Percentiles rank a stretch among this genome's conserved stretches.
Conservation (phyloP, 2,113 vertebrate genomes). For the Panthera leo region DNA sequence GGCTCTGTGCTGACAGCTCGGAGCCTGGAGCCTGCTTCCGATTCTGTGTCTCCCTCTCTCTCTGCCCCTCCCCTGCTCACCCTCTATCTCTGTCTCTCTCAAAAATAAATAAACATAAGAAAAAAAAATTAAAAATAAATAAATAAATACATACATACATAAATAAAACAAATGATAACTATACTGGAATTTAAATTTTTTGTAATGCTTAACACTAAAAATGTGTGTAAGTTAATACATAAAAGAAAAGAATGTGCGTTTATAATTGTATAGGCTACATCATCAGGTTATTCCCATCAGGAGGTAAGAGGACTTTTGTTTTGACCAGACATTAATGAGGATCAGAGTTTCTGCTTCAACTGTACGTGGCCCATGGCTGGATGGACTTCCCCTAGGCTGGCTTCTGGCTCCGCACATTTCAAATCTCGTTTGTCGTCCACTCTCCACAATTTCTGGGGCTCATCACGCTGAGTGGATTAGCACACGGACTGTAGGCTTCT, state of each 20-base stretch:
- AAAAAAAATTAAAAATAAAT: too few species aligned
- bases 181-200: background rate
- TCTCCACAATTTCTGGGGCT: background rate
- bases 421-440: background rate
- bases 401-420: background rate
- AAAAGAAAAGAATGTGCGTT: background rate
- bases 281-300: background rate
- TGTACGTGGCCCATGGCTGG: background rate
- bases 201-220: background rate
- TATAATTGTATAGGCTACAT: too few species aligned
- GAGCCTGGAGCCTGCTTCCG: too few species aligned
- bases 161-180: background rate
- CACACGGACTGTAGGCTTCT: accelerated
- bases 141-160: too few species aligned
- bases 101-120: too few species aligned
- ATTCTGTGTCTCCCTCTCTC: too few species aligned
- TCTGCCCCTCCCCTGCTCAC: too few species aligned
- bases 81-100: too few species aligned
- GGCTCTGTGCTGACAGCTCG: too few species aligned
- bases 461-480: accelerated
- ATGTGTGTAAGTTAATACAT: background rate
- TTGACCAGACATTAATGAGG: background rate
- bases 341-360: background rate
- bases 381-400: background rate
- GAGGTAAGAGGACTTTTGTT: background rate